Base-by-base conservation (phyloP, 2,113 vertebrate genomes). In the Oreochromis tanganicae region DNA sequence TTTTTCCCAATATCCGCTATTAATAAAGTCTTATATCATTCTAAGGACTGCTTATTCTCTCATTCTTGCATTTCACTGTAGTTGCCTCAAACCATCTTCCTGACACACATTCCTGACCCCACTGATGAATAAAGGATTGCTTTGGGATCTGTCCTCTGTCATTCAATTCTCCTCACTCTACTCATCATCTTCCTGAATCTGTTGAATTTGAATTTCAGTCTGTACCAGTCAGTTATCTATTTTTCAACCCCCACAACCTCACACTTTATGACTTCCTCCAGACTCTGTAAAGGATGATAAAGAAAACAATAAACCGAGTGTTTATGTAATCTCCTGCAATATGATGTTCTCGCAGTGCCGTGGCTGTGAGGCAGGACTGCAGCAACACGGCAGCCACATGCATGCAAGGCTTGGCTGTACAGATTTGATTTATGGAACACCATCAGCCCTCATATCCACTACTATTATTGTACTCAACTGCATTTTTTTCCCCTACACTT, bases 381-480 rank as follows among this genome's bases (percentile, higher is more conserved):
- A 38, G 24, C 29, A 59, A 79, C 80, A 89, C 90, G 85, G 88
- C 59, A 87, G 86, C 82, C 84, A 85, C 86, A 92, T 89, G 80
- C 90, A 79, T 57, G 14, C 27, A 34, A 79, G 19, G n/a, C 59
- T 79, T 50, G 88, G 94, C 90, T 90, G 85, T 80, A 84, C 81
- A 48, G 68, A 84, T 91, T 81, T 94, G 93, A 95, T 96, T 96
- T 92, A 96, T 95, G 91, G 90, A 94, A 82, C 57, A 17, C 14
- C 84, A 50, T 85, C 68, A 81, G 87, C 84, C 89, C 82, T 87
- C 89, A 85, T 89, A 88, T 91, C 56, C 73, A 13, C 86, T 36
- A 84, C 83, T 91, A 93, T 95, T 95, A 95, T 95, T 94, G 94
- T 86, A 91, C 91, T 89, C 88, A 89, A 66, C 88, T 82, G 83